phyloP scores from a whole-genome alignment of 2,113 vertebrate genomes.

The Malurus cyaneus region DNA sequence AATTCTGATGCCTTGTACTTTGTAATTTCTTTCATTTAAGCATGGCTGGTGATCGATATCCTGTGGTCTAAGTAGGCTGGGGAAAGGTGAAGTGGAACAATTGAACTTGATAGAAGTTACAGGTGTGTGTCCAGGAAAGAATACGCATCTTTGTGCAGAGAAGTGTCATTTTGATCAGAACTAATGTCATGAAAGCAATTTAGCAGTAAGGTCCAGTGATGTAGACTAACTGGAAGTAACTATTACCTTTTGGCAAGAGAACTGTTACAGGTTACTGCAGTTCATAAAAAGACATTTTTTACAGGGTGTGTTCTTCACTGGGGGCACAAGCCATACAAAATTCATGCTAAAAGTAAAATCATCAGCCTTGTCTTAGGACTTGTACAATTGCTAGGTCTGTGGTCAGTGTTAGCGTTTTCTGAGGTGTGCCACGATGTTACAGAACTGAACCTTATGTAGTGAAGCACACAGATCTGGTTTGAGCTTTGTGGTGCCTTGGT shows the following conservation, averaged over 20 bases:
- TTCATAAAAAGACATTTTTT: background rate
- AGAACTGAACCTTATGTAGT: background rate
- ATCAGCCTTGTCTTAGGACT: background rate
- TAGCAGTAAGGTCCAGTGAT: background rate
- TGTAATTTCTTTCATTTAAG: background rate
- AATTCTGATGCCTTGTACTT: background rate
- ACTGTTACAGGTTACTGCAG: background rate
- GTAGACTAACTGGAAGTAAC: background rate
- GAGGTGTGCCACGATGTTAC: accelerated
- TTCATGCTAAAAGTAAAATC: background rate
- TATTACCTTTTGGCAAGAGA: background rate
- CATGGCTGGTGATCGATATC: background rate
- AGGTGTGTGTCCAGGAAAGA: background rate
- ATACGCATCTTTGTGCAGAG: background rate
- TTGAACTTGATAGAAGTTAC: background rate
- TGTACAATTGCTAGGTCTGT: background rate
- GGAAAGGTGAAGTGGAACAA: background rate
- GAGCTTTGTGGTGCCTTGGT: background rate
- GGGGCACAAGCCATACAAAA: background rate
- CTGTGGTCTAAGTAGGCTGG: background rate
- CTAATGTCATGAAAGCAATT: background rate
- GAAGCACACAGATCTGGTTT: background rate
- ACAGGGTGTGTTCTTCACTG: background rate
- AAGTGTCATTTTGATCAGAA: background rate
- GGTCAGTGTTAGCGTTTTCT: background rate